A percentile compares a stretch with the other conserved stretches of the same genome.
Conservation (phyloP, 2,113 vertebrate genomes). For the Panthera leo region DNA sequence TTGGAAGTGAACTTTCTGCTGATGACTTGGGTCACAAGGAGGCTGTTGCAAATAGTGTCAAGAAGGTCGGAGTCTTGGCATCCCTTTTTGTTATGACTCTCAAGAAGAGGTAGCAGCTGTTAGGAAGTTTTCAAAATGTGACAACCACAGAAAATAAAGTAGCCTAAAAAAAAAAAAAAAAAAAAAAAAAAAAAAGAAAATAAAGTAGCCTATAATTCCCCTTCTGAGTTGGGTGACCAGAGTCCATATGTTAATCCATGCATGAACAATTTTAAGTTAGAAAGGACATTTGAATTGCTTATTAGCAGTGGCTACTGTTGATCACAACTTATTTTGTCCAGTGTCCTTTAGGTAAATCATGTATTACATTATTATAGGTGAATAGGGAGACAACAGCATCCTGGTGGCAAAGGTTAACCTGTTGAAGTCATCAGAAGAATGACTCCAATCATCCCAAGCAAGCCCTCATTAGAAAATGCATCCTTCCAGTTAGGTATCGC, state of each 20-base stretch:
- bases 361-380: background rate
- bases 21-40: conserved; percentile 93
- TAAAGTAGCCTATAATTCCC: background rate
- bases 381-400: background rate
- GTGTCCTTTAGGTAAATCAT: background rate
- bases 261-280: background rate
- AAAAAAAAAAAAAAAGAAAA: no score
- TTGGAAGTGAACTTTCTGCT: conserved; percentile 89
- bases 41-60: conserved; percentile 89
- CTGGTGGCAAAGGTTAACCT: background rate
- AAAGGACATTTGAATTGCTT: background rate
- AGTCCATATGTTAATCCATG: background rate
- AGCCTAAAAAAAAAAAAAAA: no score
- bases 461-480: background rate
- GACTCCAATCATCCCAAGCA: background rate
- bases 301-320: background rate
- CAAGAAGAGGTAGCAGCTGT: background rate
- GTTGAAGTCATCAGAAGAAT: background rate
- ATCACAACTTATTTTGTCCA: background rate
- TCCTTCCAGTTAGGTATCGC: background rate
- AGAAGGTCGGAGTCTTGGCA: conserved; percentile 88
- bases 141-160: background rate
- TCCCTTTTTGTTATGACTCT: background rate
- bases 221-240: background rate
- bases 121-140: background rate